Evolutionary conservation across 2,113 vertebrate genomes (phyloP).

Genomic region (Rhinopithecus roxellana): DNA sequence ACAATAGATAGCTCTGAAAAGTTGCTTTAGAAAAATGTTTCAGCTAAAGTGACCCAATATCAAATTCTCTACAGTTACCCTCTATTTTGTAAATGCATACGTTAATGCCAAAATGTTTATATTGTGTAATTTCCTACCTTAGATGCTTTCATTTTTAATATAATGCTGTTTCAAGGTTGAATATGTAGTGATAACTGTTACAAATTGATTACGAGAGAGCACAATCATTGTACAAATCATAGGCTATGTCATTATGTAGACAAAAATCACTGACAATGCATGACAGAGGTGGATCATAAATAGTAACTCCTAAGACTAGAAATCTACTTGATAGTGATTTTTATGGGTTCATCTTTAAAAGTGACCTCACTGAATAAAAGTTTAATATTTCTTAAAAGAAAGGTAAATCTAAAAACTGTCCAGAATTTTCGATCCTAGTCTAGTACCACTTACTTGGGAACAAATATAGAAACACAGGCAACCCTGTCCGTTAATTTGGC

Average conservation of each 20-base stretch:
- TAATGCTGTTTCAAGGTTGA: not conserved
- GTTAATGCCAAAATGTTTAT: not conserved
- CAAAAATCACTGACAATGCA: not conserved
- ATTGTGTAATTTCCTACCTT: not conserved
- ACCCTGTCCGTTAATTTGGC: not conserved
- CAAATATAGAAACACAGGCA: not conserved
- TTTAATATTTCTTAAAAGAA: not conserved
- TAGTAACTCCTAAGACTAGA: not conserved
- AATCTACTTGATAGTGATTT: not conserved
- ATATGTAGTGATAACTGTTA: not conserved
- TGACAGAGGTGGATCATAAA: not conserved
- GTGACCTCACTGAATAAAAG: not conserved
- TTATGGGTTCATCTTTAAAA: not conserved
- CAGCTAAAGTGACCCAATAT: not conserved
- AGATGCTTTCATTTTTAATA: not conserved
- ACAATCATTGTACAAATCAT: not conserved
- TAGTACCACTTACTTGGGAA: not conserved
- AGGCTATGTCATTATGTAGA: not conserved
- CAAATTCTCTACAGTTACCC: not conserved
- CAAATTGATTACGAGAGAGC: not conserved
- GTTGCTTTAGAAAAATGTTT: slow-evolving; percentile 33
- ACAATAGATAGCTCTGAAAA: not conserved
- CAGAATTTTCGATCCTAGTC: not conserved
- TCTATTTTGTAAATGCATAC: not conserved
- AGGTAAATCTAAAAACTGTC: not conserved